phyloP scores from a whole-genome alignment of 2,113 vertebrate species.

The Circaetus gallicus region DNA sequence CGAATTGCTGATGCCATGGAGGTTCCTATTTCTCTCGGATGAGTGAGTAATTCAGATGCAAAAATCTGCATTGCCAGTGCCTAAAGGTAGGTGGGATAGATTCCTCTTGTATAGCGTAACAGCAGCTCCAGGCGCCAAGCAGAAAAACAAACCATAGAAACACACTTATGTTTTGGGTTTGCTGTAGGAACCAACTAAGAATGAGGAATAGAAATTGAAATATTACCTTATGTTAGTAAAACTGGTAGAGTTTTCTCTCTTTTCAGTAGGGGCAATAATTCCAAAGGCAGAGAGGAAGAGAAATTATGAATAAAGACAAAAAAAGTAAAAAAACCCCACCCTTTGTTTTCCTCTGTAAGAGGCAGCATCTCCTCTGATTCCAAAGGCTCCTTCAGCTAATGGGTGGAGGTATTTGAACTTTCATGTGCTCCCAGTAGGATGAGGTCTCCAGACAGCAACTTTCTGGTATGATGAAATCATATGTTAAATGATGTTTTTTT shows the following conservation, averaged over 20 bases:
- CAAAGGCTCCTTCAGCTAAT: not conserved
- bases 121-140: not conserved
- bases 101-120: not conserved
- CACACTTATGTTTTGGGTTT: not conserved
- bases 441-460: not conserved
- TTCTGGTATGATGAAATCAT: not conserved
- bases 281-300: not conserved
- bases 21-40: not conserved
- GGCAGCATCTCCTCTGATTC: not conserved
- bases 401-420: not conserved
- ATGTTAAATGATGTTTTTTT: not conserved
- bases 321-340: not conserved
- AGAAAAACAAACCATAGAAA: not conserved
- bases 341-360: not conserved
- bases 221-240: not conserved
- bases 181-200: not conserved
- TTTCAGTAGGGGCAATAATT: not conserved
- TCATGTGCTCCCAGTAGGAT: not conserved
- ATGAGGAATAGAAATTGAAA: not conserved
- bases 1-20: accelerated
- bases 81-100: not conserved
- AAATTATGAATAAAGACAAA: not conserved
- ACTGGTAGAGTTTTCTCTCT: not conserved
- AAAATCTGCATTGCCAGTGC: not conserved
- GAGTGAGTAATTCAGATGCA: not conserved